Base-by-base conservation (phyloP, 2,888 invertebrate genomes). In the Mythimna pallens region DNA sequence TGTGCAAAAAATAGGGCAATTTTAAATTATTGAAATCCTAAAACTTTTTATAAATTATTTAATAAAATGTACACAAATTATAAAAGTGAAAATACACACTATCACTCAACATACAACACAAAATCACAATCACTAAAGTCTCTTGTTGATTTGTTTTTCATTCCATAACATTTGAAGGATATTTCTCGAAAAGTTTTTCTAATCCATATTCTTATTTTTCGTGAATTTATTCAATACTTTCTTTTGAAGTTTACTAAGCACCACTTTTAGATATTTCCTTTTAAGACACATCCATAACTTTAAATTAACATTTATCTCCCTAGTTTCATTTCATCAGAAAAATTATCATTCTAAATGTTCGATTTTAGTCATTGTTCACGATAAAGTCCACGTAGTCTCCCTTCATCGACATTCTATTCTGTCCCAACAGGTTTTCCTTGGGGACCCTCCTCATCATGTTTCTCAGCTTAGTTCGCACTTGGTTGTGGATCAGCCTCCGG, bases 311-410 rank as follows among this genome's bases (percentile, higher is more conserved):
- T 34, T 30, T 6, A 70, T 68, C 9, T 65, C 54, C 47, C 65
- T 57, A 12, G 6, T 34, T 61, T 25, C 8, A 10, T 3, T 30
- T 3, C 5, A 47, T 63, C 14, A 30, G 7, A 17, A 12, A n/a
- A 8, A 14, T 43, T 1, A 25, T 55, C 6, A 12, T 34, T 17
- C 25, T 55, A 3, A 22, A 36, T 10, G n/a, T 58, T n/a, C 66
- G 47, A 66, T 22, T 12, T 79, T 94, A 91, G 81, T 96, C 96
- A 82, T 96, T 96, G 73, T 96, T 96, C 17, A 96, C 96, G 4
- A 96, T 84, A 57, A 96, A 96, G 75, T 96, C 96, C 0, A 90
- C 93, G 54, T 96, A 96, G 73, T 96, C 96, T 66, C 92, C 94
- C 0, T 88, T 86, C 6, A 92, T 90, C 0, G 89, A 84, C 20